These are phyloP conservation scores for Monodelphis domestica DNA, from an alignment of 2,797 vertebrate genomes.

Conservation along the genomic window DNA sequence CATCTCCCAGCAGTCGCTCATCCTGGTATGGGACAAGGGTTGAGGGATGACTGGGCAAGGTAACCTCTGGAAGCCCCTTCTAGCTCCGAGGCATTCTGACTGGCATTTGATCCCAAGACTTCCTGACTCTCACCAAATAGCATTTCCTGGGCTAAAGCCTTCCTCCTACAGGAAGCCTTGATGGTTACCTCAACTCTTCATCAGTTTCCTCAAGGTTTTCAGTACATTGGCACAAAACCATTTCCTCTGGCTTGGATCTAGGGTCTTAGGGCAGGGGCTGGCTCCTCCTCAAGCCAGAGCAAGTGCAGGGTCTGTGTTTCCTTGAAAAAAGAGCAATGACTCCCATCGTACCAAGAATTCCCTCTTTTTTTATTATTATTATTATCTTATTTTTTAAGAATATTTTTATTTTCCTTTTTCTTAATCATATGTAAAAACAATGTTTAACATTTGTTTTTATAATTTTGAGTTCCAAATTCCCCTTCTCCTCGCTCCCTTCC, in stretches of 20 bases:
- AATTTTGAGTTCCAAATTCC: not conserved
- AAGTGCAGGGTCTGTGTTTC: too few relatives aligned
- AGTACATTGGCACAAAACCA: not conserved
- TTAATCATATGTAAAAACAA: not conserved
- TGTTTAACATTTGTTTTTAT: not conserved
- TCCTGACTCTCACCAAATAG: not conserved
- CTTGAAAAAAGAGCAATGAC: not conserved
- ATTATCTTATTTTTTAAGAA: not conserved
- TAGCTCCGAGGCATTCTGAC: not conserved
- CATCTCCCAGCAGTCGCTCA: not conserved
- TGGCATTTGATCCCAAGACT: not conserved
- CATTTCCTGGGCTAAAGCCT: not conserved
- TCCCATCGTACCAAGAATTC: not conserved
- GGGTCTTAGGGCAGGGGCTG: not conserved
- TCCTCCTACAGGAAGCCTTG: not conserved
- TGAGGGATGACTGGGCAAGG: not conserved
- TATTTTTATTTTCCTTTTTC: not conserved
- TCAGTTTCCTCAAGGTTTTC: not conserved
- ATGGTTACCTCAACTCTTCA: not conserved
- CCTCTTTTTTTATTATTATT: not conserved
- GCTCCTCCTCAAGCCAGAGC: not conserved
- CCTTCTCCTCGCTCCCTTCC: not conserved
- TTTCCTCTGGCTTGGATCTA: not conserved
- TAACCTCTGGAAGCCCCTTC: not conserved
- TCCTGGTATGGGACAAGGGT: not conserved